phyloP scores from a whole-genome alignment of 2,797 vertebrate species.

The Rhinophrynus dorsalis region DNA sequence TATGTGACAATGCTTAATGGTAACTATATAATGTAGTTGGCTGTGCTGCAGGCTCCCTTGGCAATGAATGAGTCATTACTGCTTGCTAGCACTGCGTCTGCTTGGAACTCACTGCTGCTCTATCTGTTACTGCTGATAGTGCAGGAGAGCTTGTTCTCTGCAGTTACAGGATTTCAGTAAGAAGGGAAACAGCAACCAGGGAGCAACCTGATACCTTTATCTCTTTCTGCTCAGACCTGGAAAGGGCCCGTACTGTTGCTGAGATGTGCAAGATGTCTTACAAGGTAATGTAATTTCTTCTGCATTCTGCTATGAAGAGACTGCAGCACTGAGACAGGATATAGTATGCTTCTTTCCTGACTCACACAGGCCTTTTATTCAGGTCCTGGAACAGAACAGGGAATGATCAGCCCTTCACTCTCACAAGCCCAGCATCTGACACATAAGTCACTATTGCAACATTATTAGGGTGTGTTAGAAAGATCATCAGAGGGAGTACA shows the following conservation, averaged over 20 bases:
- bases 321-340: constrained; percentile 4
- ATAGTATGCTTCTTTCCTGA: not conserved
- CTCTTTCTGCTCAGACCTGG: constrained; percentile 40
- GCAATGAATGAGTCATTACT: constrained; percentile 31
- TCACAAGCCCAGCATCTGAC: no score
- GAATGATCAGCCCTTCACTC: not conserved
- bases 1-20: no score
- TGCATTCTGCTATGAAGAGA: not conserved
- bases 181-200: constrained; percentile 25
- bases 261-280: constrained; percentile 84
- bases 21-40: no score
- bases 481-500: no score
- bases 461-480: no score
- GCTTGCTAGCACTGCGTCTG: constrained; percentile 9
- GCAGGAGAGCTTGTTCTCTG: constrained; percentile 21
- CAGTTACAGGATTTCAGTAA: not conserved
- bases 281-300: constrained; percentile 75
- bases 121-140: constrained; percentile 31
- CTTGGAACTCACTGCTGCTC: constrained; percentile 9
- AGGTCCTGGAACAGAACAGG: constrained; percentile 6
- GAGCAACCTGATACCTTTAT: constrained; percentile 36
- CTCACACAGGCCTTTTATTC: constrained; percentile 32
- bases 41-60: not conserved
- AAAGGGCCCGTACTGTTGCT: constrained; percentile 64
- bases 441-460: no score